These are phyloP conservation scores for Coptodon bakossiorum DNA, from an alignment of 2,113 vertebrate genomes.

Conservation along the genomic window DNA sequence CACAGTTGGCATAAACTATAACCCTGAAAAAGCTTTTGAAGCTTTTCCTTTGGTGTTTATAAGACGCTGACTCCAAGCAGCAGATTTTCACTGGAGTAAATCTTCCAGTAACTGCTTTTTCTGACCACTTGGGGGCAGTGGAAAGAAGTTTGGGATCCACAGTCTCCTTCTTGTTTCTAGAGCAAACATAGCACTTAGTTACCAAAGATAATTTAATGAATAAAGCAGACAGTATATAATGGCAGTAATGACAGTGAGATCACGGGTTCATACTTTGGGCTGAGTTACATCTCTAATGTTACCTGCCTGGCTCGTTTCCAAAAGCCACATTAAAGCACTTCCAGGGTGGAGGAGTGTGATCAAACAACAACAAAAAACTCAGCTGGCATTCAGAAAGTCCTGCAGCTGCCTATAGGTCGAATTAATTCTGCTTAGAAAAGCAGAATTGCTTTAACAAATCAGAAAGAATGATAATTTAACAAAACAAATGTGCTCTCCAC, in stretches of 20 bases:
- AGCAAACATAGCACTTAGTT: neutral
- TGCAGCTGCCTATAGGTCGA: neutral
- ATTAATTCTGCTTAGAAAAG: neutral
- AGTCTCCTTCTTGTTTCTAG: neutral
- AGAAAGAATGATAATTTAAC: neutral
- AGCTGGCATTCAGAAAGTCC: neutral
- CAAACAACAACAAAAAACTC: neutral
- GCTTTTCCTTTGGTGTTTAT: neutral
- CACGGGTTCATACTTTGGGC: neutral
- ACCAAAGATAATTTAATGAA: neutral
- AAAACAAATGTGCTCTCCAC: neutral
- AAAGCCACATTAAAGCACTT: neutral
- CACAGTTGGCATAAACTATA: neutral
- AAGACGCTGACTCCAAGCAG: rapidly evolving
- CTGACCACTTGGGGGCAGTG: neutral
- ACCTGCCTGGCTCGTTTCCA: neutral
- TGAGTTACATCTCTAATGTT: neutral
- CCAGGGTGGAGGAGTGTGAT: neutral
- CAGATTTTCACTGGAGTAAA: neutral
- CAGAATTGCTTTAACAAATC: neutral
- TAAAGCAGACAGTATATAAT: neutral
- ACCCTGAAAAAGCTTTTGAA: neutral
- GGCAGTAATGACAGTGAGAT: neutral
- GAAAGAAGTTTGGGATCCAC: neutral
- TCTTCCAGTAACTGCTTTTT: neutral